phyloP scores from a whole-genome alignment of 2,797 vertebrate genomes.

The Anguilla megastoma region DNA sequence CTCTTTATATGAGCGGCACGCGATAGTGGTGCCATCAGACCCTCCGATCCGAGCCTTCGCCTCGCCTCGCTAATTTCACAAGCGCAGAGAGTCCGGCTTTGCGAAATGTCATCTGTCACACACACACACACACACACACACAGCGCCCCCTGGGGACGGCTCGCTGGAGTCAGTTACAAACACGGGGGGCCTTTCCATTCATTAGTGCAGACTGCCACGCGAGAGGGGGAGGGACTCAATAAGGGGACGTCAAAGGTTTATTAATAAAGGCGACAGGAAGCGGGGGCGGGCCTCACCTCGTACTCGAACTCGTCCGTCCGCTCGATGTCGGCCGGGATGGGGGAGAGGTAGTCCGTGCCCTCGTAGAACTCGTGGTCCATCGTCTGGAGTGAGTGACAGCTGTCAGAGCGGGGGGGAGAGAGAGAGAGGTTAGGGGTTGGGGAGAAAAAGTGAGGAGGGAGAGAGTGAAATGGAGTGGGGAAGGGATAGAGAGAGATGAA shows the following conservation, averaged over 20 bases:
- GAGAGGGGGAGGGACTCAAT: not conserved
- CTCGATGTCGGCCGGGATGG: constrained; percentile 80
- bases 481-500: not conserved
- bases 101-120: constrained; percentile 12
- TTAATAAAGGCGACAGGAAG: not conserved
- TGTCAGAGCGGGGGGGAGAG: constrained; percentile 52
- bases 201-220: not conserved
- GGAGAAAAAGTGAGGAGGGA: not conserved
- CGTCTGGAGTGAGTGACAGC: constrained; percentile 93
- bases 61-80: not conserved
- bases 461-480: not conserved
- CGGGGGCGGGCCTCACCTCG: constrained; percentile 77
- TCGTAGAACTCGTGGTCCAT: constrained; percentile 92
- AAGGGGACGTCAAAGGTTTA: not conserved
- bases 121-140: not conserved
- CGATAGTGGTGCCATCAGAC: not conserved
- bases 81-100: not conserved
- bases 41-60: not conserved
- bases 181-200: not conserved
- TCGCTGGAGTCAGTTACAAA: not conserved
- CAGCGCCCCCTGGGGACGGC: not conserved
- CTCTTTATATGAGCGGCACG: not conserved
- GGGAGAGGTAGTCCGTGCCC: constrained; percentile 89
- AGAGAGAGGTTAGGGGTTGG: not conserved
- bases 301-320: constrained; percentile 90